Evolutionary conservation across 1,140 invertebrate genomes (phyloP).

Genomic region (Bombus consobrinus): DNA sequence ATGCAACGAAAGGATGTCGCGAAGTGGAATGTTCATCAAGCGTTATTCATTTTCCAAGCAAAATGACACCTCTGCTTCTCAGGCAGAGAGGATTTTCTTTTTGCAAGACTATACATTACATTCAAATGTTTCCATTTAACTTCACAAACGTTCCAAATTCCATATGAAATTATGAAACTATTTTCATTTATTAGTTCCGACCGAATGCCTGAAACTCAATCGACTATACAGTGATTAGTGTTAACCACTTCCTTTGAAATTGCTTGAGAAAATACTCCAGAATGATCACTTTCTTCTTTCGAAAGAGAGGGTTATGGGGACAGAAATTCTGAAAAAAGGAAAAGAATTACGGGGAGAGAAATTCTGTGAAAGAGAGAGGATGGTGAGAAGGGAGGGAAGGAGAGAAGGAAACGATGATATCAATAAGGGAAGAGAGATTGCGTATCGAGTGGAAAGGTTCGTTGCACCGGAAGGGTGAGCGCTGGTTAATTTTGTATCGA

Average conservation of each 20-base stretch:
- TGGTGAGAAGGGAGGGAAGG: not conserved
- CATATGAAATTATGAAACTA: too few relatives aligned
- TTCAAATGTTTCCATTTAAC: too few relatives aligned
- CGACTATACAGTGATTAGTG: too few relatives aligned
- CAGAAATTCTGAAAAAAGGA: not conserved
- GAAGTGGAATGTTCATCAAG: constrained; percentile 11
- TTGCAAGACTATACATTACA: too few relatives aligned
- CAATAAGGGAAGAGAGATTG: not conserved
- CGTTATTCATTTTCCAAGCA: not conserved
- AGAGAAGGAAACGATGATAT: not conserved
- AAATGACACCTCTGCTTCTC: not conserved
- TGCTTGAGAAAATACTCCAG: too few relatives aligned
- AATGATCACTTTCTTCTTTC: too few relatives aligned
- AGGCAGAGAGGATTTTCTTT: too few relatives aligned
- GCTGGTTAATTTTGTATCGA: constrained; percentile 66
- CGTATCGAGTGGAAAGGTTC: constrained; percentile 16
- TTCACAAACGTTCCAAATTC: too few relatives aligned
- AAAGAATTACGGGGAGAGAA: not conserved
- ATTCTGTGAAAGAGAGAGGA: not conserved
- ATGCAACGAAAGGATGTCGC: not conserved
- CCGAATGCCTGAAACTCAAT: too few relatives aligned
- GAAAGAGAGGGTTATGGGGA: too few relatives aligned
- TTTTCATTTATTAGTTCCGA: too few relatives aligned
- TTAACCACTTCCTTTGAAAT: too few relatives aligned
- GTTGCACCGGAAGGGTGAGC: constrained; percentile 6